phyloP scores from a whole-genome alignment of 2,113 vertebrate genomes.

The Megaptera novaeangliae region DNA sequence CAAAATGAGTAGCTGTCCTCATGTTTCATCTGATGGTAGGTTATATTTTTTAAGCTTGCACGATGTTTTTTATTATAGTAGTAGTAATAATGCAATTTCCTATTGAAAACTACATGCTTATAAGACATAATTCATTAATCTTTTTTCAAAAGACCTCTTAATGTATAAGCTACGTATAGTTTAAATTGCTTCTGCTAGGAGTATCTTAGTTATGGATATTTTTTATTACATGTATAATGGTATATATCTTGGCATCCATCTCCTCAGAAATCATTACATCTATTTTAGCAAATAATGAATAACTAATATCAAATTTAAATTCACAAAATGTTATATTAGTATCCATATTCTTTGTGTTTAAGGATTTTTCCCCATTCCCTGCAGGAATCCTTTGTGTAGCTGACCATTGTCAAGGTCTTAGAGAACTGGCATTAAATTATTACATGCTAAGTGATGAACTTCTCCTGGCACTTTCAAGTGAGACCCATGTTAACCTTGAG shows the following conservation, averaged over 20 bases:
- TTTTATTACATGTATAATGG: background rate
- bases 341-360: background rate
- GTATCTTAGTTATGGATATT: background rate
- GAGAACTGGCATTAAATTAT: slow-evolving; percentile 93
- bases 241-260: background rate
- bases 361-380: background rate
- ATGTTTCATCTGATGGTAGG: slow-evolving; percentile 88
- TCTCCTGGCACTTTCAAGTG: slow-evolving; percentile 91
- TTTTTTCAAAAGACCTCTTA: slow-evolving; percentile 29
- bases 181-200: background rate
- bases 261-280: background rate
- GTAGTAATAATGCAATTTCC: background rate
- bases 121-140: background rate
- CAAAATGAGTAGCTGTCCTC: slow-evolving; percentile 90
- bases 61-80: background rate
- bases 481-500: slow-evolving; percentile 93
- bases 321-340: background rate
- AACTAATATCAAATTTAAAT: slow-evolving; percentile 5
- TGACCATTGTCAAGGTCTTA: slow-evolving; percentile 94
- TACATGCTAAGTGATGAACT: slow-evolving; percentile 92
- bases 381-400: slow-evolving; percentile 89
- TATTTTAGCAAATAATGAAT: slow-evolving; percentile 12
- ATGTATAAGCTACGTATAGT: background rate
- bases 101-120: background rate
- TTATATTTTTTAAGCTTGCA: background rate